Percentiles rank a stretch among this genome's conserved stretches.
phyloP scores from a whole-genome alignment of 2,797 vertebrate species.

The Borostomias antarcticus region DNA sequence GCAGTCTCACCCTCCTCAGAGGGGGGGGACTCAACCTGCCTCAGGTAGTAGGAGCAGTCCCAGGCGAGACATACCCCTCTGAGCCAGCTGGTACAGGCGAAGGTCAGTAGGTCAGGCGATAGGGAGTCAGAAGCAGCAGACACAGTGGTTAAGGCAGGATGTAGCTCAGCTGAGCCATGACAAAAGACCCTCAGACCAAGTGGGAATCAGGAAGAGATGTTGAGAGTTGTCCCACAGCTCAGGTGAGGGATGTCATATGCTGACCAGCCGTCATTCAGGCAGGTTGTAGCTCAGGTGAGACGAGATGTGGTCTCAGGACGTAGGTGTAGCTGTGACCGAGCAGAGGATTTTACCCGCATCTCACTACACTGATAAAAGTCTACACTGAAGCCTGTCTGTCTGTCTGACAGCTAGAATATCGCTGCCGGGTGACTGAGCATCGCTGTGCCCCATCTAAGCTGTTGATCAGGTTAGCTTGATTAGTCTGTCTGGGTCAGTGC shows the following conservation, averaged over 20 bases:
- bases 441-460: not conserved
- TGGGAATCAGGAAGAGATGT: no score
- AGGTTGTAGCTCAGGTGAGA: no score
- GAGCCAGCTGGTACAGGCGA: not conserved
- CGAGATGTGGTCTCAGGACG: not conserved
- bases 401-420: not conserved
- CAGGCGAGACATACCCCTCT: not conserved
- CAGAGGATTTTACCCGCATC: no score
- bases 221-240: no score
- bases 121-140: no score
- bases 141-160: no score
- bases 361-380: no score
- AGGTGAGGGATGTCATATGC: no score
- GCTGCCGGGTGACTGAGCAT: not conserved
- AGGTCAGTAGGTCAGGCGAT: not conserved
- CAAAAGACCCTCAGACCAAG: not conserved
- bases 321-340: not conserved
- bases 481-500: not conserved
- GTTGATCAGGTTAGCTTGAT: not conserved
- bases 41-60: no score
- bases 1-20: conserved; percentile 28
- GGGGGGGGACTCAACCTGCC: no score
- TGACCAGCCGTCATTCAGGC: no score
- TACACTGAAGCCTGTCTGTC: no score
- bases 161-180: not conserved